Percentiles rank a stretch among this genome's conserved stretches.
Evolutionary conservation across 92 coral and sea anemone genomes (phyloP).

Genomic region (Actinernus sp.): DNA sequence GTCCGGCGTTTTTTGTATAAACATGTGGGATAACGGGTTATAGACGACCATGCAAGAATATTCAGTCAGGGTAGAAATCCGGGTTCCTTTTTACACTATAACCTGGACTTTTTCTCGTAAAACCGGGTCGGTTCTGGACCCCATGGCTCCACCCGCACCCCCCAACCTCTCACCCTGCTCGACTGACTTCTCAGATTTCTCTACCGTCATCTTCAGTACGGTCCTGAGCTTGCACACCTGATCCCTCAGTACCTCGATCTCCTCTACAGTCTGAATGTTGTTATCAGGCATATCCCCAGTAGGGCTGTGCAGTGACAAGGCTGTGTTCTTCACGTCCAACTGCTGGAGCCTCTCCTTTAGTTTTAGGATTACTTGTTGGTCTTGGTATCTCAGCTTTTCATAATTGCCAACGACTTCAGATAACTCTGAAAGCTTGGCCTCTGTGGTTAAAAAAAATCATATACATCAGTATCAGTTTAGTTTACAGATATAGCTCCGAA

Average conservation of each 20-base stretch:
- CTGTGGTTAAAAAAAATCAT: slow-evolving; percentile 57
- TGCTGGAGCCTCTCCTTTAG: slow-evolving; percentile 90
- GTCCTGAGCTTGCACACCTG: slow-evolving; percentile 82
- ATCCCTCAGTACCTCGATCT: slow-evolving; percentile 66
- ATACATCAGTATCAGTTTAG: too few species aligned
- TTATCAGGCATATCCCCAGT: slow-evolving; percentile 64
- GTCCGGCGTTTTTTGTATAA: too few species aligned
- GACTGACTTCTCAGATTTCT: slow-evolving; percentile 47
- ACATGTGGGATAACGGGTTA: too few species aligned
- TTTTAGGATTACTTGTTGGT: slow-evolving; percentile 88
- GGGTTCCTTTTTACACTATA: too few species aligned
- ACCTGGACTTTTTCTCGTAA: too few species aligned
- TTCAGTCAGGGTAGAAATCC: too few species aligned
- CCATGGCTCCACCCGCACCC: not conserved
- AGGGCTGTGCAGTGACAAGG: slow-evolving; percentile 65
- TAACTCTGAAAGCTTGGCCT: slow-evolving; percentile 92
- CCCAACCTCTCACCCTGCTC: slow-evolving; percentile 41
- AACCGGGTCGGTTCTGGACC: too few species aligned
- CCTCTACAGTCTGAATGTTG: slow-evolving; percentile 47
- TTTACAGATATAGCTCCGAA: too few species aligned
- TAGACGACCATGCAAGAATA: too few species aligned
- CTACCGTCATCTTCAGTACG: slow-evolving; percentile 72
- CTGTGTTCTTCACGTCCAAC: slow-evolving; percentile 78
- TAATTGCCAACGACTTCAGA: slow-evolving; percentile 97
- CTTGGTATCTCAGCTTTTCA: slow-evolving; percentile 91